Conservation (phyloP, 2,888 invertebrate species). For the Melieria picta region DNA sequence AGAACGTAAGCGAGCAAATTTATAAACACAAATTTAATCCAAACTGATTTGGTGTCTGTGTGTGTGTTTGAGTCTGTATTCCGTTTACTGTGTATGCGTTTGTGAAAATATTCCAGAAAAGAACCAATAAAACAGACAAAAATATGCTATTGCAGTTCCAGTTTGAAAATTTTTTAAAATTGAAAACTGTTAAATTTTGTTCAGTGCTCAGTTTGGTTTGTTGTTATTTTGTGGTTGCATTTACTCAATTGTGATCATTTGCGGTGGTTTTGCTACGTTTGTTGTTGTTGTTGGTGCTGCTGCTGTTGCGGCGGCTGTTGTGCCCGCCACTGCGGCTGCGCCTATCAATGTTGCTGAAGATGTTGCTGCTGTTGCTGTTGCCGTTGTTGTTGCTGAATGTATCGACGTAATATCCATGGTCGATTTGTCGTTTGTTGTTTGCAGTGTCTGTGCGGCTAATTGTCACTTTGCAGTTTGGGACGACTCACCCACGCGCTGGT, state of each 20-base stretch:
- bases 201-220: conserved; percentile 20
- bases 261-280: conserved; percentile 61
- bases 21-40: neutral
- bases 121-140: no score
- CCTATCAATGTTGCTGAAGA: conserved; percentile 49
- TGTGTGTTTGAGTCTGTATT: neutral
- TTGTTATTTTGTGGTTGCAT: conserved; percentile 41
- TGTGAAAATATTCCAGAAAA: no score
- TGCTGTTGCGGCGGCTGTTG: conserved; percentile 43
- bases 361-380: conserved; percentile 47
- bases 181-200: conserved; percentile 2
- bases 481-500: conserved; percentile 73
- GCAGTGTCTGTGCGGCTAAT: conserved; percentile 67
- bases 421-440: conserved; percentile 49
- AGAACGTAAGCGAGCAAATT: neutral
- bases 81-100: neutral
- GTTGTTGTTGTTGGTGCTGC: conserved; percentile 39
- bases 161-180: neutral
- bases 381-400: conserved; percentile 43
- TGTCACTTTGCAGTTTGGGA: conserved; percentile 66
- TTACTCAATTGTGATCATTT: conserved; percentile 61
- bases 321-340: conserved; percentile 43
- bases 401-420: conserved; percentile 51
- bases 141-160: no score
- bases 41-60: neutral